These are phyloP conservation scores for Meloidogyne floridensis DNA, from an alignment of 1,140 invertebrate genomes.

Conservation along the genomic window DNA sequence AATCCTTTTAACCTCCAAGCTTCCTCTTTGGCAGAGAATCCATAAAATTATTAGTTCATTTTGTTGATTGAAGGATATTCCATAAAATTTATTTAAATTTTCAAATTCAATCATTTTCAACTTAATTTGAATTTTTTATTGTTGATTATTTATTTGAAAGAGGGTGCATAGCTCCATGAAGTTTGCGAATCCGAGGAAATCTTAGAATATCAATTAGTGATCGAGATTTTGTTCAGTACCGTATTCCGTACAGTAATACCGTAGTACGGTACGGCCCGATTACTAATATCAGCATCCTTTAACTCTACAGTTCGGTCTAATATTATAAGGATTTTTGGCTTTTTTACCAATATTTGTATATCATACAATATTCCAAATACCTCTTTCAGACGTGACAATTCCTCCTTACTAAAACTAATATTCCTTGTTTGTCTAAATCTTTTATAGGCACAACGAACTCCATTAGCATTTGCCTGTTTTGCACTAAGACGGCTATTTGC, in stretches of 20 bases:
- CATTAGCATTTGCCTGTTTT: slow-evolving; percentile 58
- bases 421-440: slow-evolving; percentile 59
- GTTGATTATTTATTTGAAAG: accelerated
- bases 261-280: no score
- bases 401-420: slow-evolving; percentile 59
- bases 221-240: no score
- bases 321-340: no score
- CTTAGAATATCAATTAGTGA: no score
- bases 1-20: slow-evolving; percentile 51
- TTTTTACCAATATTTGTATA: no score
- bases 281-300: no score
- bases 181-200: no score
- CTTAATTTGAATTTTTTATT: slow-evolving; percentile 39
- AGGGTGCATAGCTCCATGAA: no score
- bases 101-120: slow-evolving; percentile 64
- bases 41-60: slow-evolving; percentile 57
- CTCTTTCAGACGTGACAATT: slow-evolving; percentile 59
- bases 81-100: slow-evolving; percentile 57
- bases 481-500: slow-evolving; percentile 52
- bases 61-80: no score
- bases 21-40: slow-evolving; percentile 61
- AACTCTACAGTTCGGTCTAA: no score
- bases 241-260: no score
- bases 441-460: slow-evolving; percentile 59
- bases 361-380: no score